Base-by-base conservation (phyloP, 1,140 invertebrate genomes). In the Aradophagus sp. region DNA sequence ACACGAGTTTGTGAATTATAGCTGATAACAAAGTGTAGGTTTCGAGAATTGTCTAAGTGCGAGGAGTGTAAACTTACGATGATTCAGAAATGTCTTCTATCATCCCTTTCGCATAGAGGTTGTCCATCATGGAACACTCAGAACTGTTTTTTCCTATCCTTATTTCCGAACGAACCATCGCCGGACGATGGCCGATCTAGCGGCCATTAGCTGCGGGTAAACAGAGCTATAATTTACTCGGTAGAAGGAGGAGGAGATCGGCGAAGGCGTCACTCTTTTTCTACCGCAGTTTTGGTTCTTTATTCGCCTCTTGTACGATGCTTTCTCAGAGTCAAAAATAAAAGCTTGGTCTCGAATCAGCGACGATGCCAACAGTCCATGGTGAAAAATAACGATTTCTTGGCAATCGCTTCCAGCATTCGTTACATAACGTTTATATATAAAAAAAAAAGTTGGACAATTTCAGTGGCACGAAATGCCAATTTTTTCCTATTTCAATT, bases 161-260 rank as follows among this genome's bases (percentile, higher is more conserved):
- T 58, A 34, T 58, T 67, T n/a, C 52, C 39, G 58, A 63, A 73
- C 39, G 58, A 47, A 62, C 52, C 62, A 62, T 66, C n/a, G 56
- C 68, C 72, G 79, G 80, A 84, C 79, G 77, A 77, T 80, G 79
- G 79, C 73, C 75, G 78, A 82, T 83, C 75, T 80, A 74, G 77
- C 77, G 78, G 77, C 84, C 81, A 85, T 85, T 85, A 84, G 80
- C 80, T 77, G 73, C 70, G 78, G 73, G 84, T 84, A 85, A 85
- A 85, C 84, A 85, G 80, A 83, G 75, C 79, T 74, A 84, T 85
- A 84, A 81, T 84, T 85, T 84, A 84, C 77, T 80, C 74, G 73
- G 74, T 71, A 76, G 42, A 58, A 67, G 12, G 63, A 68, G 70
- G 70, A 73, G 53, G 63, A 68, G 63, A 67, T 73, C 70, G 29